Base-by-base conservation (phyloP, 35 echinoderm and acorn worm species). In the Eucidaris tribuloides region DNA sequence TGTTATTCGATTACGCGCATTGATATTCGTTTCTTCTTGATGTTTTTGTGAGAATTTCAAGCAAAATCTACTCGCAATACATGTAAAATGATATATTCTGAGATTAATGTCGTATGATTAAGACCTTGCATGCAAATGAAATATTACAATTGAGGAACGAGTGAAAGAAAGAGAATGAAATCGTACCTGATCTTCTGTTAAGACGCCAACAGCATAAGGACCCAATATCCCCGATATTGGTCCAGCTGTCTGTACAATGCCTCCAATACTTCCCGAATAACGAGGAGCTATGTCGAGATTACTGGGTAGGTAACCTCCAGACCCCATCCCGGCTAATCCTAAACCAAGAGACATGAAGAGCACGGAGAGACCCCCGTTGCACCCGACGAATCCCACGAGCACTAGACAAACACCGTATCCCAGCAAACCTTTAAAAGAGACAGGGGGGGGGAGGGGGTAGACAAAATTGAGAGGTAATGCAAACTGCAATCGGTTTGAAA, bases 141-240 rank as follows among this genome's bases (percentile, higher is more conserved):
- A n/a, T n/a, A n/a, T n/a, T n/a, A n/a, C n/a, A n/a, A n/a, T n/a
- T n/a, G n/a, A n/a, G n/a, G n/a, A n/a, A n/a, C n/a, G n/a, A n/a
- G n/a, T n/a, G n/a, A n/a, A n/a, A n/a, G n/a, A n/a, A n/a, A n/a
- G n/a, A n/a, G n/a, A n/a, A n/a, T n/a, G n/a, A n/a, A n/a, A n/a
- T n/a, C 68, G 4, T 74, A 74, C 68, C 68, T 74, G 68, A n/a
- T 74, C 68, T 44, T 41, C 68, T 19, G 68, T 74, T 33, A 74
- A 44, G 9, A 74, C 68, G 7, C 68, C 68, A 4, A 74, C 68
- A 20, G 37, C 28, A 20, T 74, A 74, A 7, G 68, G 68, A 2
- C 68, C 68, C 18, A 74, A 40, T 33, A 74, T 74, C 2, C 68
- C 68, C 68, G 68, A 74, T 27, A 74, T 44, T 2, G 68, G 68